Evolutionary conservation across 1,140 invertebrate genomes (phyloP), one percentile per base, ranked within the genome.

Genomic region (Whitmania pigra): DNA sequence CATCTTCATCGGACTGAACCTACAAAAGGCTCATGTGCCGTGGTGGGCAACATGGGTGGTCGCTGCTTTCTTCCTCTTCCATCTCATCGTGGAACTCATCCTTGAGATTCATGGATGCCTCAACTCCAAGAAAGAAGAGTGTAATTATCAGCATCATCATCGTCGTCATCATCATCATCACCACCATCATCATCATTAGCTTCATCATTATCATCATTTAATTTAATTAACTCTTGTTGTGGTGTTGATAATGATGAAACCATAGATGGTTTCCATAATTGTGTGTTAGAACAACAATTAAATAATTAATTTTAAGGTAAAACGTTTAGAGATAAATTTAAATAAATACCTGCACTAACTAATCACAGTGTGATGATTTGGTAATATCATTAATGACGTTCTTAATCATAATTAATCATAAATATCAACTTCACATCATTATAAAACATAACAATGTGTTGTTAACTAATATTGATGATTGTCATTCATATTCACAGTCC

Each of bases 1-100:
- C 69, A 90, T 97, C 76, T 96, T 97, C 86, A 90, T 96, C 77
- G 90, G 93, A 53, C 88, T 92, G 25, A 87, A 88, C 75, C 83
- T 96, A 73, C 87, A 86, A 73, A 91, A 92, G 82, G 89, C 91
- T 20, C 88, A 90, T 78, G 82, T 95, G 63, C 91, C 92, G 0
- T 85, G 88, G 69, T 92, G 91, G 88, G 86, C 89, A 74, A 88
- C 91, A 74, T 95, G 88, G 86, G 87, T 97, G 66, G 80, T 97
- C 70, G 89, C 90, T 6, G 89, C 88, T 17, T 95, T 89, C 82
- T 91, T 97, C 15, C 87, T 88, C 4, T 90, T 95, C 81, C 90
- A 97, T 81, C 88, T 94, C 43, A 76, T 92, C 29, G 87, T 90
- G 76, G 93, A 97, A 80, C 80, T 97, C n/a, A 85, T 93, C 69